Evolutionary conservation across 2,888 invertebrate species (phyloP), one percentile per base, ranked within the genome.

Genomic region (Sphecodes monilicornis): DNA sequence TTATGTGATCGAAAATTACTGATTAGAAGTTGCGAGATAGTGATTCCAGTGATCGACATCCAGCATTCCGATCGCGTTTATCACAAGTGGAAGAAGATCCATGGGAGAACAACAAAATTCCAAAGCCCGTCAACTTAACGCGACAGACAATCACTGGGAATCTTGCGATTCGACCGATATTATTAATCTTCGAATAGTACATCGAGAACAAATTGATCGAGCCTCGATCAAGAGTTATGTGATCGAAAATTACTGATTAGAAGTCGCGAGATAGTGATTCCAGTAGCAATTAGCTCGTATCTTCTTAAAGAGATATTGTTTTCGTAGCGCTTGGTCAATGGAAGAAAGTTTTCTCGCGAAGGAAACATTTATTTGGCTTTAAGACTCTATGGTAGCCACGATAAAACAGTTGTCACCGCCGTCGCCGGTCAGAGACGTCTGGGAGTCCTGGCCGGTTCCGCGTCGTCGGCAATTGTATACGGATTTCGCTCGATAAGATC

Each of bases 381-480:
- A 78, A 76, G 29, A 82, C 78, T 82, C 72, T 80, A 78, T 68
- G 73, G 18, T 71, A 18, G 64, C 5, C 13, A 70, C 54, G 87
- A 88, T 85, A 89, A 69, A 77, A n/a, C 68, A 73, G 13, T 66
- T 70, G 72, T 86, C 77, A 73, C 70, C 80, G 13, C 66, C 66
- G 72, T 86, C 77, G 75, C 70, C 80, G 69, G 69, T 84, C 46
- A 70, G 70, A 78, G 79, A 80, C 57, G 39, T 68, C 75, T 29
- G 46, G n/a, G 71, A 72, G 72, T 64, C 60, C 72, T 64, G 64
- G 36, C 36, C 11, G 71, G 57, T 57, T 75, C 75, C 54, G 22
- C 75, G 46, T 81, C 64, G 26, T n/a, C 66, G 72, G 73, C 66
- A 73, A 78, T 83, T 76, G 46, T 57, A 73, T 39, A 68, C 57